Evolutionary conservation across 2,113 vertebrate genomes (phyloP), one percentile per base, ranked within the genome.

Genomic region (Sisor rabdophorus): DNA sequence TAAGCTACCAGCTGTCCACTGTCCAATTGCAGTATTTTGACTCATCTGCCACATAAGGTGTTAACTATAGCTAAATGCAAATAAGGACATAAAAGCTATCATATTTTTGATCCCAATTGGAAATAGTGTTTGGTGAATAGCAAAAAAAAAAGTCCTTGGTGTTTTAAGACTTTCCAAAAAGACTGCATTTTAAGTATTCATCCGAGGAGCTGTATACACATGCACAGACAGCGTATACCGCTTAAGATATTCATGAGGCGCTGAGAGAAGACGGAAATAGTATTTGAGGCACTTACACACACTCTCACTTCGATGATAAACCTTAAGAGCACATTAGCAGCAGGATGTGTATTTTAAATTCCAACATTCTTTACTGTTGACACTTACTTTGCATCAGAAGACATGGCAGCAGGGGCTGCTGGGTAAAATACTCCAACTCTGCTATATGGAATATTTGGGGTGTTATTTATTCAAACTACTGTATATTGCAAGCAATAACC

Each of bases 161-260:
- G 15, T 48, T 68, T 24, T 9, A 50, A 68, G 16, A 48, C 44
- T 26, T 50, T 19, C 2, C 1, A 9, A 68, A 9, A 9, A 1
- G 24, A 19, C 24, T 48, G 64, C 26, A 24, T 50, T 19, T 44
- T n/a, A 56, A 28, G 15, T 55, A 47, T 56, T 22, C 52, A 56
- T 47, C 61, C 24, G 10, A 76, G 17, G 64, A 48, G 61, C 17
- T 16, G 52, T 67, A 56, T 67, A 67, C 11, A 44, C n/a, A 65
- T 22, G 63, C 30, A 44, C 30, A 50, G 32, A 50, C 28, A 68
- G 48, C 26, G 55, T 15, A 68, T 22, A 40, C 28, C 11, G n/a
- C 36, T 76, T 8, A 56, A 67, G 64, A 76, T 68, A 68, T 76
- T 76, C 63, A 67, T 68, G 63, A 67, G 74, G 11, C 40, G 32